phyloP scores from a whole-genome alignment of 2,888 invertebrate species.

The Steromphala cineraria region DNA sequence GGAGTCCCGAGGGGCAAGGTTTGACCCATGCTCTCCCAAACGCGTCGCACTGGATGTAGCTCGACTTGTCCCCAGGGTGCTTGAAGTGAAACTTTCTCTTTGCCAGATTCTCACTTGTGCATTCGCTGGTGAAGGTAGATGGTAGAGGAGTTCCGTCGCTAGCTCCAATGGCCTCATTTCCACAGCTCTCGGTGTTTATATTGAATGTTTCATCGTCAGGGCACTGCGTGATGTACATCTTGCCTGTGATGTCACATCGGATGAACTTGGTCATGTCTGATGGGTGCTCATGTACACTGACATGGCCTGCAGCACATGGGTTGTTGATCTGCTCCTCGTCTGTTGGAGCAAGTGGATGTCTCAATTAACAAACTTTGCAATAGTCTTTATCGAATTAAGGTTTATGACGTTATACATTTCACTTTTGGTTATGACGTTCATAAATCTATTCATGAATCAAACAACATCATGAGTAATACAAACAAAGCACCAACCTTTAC shows the following conservation, averaged over 20 bases:
- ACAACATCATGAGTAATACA: too few relatives aligned
- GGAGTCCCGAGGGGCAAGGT: not conserved
- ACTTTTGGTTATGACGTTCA: too few relatives aligned
- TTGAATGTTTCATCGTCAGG: slow-evolving; percentile 6
- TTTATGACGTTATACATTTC: too few relatives aligned
- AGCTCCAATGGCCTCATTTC: not conserved
- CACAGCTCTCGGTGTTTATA: not conserved
- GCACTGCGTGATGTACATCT: slow-evolving; percentile 26
- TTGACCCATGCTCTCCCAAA: slow-evolving; percentile 17
- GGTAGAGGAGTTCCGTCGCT: not conserved
- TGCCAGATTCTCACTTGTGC: not conserved
- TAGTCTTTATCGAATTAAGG: too few relatives aligned
- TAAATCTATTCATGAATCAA: too few relatives aligned
- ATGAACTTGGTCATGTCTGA: slow-evolving; percentile 38
- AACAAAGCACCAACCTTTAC: not conserved
- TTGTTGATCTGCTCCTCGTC: not conserved
- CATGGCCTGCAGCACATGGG: slow-evolving; percentile 13
- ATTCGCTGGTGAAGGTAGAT: not conserved
- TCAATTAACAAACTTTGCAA: too few relatives aligned
- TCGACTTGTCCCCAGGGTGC: not conserved
- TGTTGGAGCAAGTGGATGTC: too few relatives aligned
- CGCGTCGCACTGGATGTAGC: slow-evolving; percentile 17
- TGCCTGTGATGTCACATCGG: slow-evolving; percentile 33
- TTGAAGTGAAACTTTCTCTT: not conserved
- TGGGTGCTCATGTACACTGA: slow-evolving; percentile 32